These are phyloP conservation scores for Euglossa dilemma DNA, from an alignment of 1,140 invertebrate species.

Conservation along the genomic window DNA sequence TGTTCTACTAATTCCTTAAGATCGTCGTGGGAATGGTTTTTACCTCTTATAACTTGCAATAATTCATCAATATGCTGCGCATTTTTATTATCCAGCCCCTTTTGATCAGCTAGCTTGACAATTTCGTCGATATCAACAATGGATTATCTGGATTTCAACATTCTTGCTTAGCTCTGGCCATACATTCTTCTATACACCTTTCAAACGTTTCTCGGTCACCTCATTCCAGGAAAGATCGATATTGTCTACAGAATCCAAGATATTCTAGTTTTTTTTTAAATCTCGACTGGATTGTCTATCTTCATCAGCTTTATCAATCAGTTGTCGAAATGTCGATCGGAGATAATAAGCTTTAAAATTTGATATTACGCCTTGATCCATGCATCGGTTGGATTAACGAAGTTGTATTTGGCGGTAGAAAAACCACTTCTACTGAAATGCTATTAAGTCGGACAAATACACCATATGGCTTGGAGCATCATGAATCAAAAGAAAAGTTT, in stretches of 20 bases:
- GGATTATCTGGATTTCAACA: slow-evolving; percentile 35
- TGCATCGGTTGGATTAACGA: too few relatives aligned
- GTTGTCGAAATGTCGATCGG: too few relatives aligned
- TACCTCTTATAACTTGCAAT: too few relatives aligned
- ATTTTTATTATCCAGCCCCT: slow-evolving; percentile 60
- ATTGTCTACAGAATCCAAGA: too few relatives aligned
- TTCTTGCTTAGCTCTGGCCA: too few relatives aligned
- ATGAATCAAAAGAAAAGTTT: slow-evolving; percentile 76
- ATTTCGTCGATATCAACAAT: slow-evolving; percentile 52
- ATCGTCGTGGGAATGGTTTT: slow-evolving; percentile 58
- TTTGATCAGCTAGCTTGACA: slow-evolving; percentile 56
- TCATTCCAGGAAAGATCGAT: too few relatives aligned
- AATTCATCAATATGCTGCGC: slow-evolving; percentile 55
- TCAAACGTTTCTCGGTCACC: slow-evolving; percentile 57
- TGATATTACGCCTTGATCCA: too few relatives aligned
- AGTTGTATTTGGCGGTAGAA: slow-evolving; percentile 75
- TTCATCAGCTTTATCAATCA: too few relatives aligned
- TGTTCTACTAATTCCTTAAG: slow-evolving; percentile 61
- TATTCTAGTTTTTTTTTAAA: too few relatives aligned
- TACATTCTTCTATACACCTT: slow-evolving; percentile 66
- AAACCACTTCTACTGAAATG: slow-evolving; percentile 67
- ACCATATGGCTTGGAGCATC: slow-evolving; percentile 57
- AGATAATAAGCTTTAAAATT: too few relatives aligned
- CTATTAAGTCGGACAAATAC: slow-evolving; percentile 38
- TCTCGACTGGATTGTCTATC: too few relatives aligned